Percentiles rank a stretch among this genome's conserved stretches.
Conservation (phyloP, 92 coral and sea anemone genomes). For the Nematostella vectensis region DNA sequence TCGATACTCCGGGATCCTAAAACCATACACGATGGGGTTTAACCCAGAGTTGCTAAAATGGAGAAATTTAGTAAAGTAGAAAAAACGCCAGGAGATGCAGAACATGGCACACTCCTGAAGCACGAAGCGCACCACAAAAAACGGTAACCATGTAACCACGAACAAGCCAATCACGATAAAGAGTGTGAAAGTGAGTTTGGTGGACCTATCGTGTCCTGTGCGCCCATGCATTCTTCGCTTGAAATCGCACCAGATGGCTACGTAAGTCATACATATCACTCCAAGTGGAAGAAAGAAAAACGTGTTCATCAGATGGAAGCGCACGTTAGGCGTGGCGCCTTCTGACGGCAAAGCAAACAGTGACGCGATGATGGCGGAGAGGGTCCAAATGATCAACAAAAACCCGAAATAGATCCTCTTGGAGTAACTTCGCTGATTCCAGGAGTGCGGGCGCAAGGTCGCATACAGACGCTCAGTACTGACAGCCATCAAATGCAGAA, state of each 20-base stretch:
- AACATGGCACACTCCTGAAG: constrained; percentile 14
- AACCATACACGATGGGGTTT: constrained; percentile 46
- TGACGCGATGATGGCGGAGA: constrained; percentile 8
- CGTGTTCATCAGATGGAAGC: constrained; percentile 29
- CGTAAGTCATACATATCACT: constrained; percentile 20
- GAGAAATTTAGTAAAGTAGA: constrained; percentile 40
- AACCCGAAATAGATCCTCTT: constrained; percentile 10
- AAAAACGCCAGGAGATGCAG: constrained; percentile 47
- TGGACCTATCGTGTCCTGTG: constrained; percentile 13
- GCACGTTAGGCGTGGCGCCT: not conserved
- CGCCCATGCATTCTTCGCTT: constrained; percentile 2
- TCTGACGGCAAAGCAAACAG: constrained; percentile 16
- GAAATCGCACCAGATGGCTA: constrained; percentile 16
- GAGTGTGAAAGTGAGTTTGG: constrained; percentile 20
- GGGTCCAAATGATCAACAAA: constrained; percentile 18
- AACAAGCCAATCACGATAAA: constrained; percentile 23
- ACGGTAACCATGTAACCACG: constrained; percentile 26
- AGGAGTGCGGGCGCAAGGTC: constrained; percentile 49
- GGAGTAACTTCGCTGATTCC: constrained; percentile 11
- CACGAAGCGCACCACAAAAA: constrained; percentile 29
- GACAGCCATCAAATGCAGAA: constrained; percentile 81
- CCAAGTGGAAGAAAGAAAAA: constrained; percentile 25
- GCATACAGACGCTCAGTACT: constrained; percentile 77
- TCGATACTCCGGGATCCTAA: constrained; percentile 52
- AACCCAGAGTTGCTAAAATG: constrained; percentile 54